phyloP scores from a whole-genome alignment of 2,113 vertebrate genomes.

The Antigone vipio region DNA sequence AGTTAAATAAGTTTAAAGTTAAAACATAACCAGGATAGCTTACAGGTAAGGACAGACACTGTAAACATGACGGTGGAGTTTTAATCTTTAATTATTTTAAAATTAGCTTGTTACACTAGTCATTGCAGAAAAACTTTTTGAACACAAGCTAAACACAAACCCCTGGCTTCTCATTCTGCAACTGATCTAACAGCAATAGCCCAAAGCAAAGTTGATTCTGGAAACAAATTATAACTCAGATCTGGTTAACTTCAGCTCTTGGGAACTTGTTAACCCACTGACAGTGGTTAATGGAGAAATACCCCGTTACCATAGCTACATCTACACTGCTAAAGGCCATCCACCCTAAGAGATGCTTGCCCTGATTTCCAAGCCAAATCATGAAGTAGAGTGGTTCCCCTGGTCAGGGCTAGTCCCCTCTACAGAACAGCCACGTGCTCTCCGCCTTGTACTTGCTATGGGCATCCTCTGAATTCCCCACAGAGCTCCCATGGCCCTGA shows the following conservation, averaged over 20 bases:
- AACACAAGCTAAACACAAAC: neutral
- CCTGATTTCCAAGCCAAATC: neutral
- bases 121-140: neutral
- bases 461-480: neutral
- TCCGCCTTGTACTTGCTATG: fast-evolving
- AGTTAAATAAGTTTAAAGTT: neutral
- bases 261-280: neutral
- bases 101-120: neutral
- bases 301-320: neutral
- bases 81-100: neutral
- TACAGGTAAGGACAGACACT: neutral
- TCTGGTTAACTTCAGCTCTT: neutral
- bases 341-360: neutral
- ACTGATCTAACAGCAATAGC: neutral
- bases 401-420: neutral
- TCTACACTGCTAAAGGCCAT: neutral
- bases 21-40: neutral
- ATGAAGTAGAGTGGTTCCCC: neutral
- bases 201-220: neutral
- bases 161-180: neutral
- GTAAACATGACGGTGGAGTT: neutral
- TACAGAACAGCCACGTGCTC: fast-evolving
- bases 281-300: neutral
- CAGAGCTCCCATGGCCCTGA: fast-evolving
- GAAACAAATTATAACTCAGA: neutral